Evolutionary conservation across 64 coral and sea anemone genomes (phyloP).

Genomic region (Hydrozoanthus tunicans): DNA sequence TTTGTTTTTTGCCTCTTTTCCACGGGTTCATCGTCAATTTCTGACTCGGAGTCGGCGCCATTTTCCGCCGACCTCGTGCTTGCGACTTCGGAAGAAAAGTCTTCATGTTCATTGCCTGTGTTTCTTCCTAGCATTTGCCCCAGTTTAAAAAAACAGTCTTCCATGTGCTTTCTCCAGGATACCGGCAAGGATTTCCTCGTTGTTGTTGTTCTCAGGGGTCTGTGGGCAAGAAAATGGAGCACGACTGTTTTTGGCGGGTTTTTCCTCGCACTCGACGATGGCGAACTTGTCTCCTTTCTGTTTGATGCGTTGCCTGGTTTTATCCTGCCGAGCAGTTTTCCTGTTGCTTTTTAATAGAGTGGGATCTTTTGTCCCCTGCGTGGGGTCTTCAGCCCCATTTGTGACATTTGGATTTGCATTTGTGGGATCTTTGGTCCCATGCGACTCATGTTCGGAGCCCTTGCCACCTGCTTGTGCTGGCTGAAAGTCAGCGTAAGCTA

Average conservation of each 20-base stretch:
- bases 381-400: too few species aligned
- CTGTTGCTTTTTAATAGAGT: too few species aligned
- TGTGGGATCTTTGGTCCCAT: too few species aligned
- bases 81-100: constrained; percentile 19
- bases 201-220: constrained; percentile 12
- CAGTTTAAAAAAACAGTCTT: not conserved
- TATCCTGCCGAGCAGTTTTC: not conserved
- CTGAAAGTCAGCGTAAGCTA: too few species aligned
- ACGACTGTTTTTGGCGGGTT: constrained; percentile 7
- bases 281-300: too few species aligned
- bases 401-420: too few species aligned
- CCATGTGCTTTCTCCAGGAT: not conserved
- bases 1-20: constrained; percentile 45
- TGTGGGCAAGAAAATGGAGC: not conserved
- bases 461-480: too few species aligned
- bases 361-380: too few species aligned
- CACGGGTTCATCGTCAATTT: constrained; percentile 43
- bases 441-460: too few species aligned
- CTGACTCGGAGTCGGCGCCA: constrained; percentile 43
- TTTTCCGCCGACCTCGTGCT: not conserved
- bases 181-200: too few species aligned
- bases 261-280: not conserved
- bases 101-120: constrained; percentile 30
- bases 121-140: constrained; percentile 14
- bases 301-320: not conserved